Percentiles rank a stretch among this genome's conserved stretches.
Evolutionary conservation across 2,797 vertebrate species (phyloP).

Genomic region (Margarornis squamiger): DNA sequence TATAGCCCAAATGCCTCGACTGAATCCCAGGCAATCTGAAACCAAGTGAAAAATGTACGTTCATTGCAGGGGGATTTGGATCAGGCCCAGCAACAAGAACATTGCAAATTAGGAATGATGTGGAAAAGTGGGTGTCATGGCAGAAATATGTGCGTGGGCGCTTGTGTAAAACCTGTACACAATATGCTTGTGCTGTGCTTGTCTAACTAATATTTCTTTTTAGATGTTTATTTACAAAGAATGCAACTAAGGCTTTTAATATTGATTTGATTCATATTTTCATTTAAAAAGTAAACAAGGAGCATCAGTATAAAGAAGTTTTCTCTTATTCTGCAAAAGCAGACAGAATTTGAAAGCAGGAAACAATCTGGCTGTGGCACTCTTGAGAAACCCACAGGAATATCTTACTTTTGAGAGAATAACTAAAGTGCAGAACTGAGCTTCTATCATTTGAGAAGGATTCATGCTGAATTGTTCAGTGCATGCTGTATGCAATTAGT

Average conservation of each 20-base stretch:
- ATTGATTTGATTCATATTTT: background rate
- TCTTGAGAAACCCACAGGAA: background rate
- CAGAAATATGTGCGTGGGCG: slow-evolving; percentile 39
- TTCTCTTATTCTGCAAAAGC: background rate
- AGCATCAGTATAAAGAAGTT: background rate
- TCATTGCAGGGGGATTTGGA: slow-evolving; percentile 45
- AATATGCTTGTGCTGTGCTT: background rate
- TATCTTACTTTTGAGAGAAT: background rate
- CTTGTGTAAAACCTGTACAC: slow-evolving; percentile 23
- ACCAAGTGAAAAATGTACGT: background rate
- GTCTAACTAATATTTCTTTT: background rate
- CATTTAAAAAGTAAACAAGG: background rate
- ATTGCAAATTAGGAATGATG: slow-evolving; percentile 50
- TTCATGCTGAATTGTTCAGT: background rate
- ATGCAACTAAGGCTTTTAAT: background rate
- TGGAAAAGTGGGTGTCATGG: slow-evolving; percentile 46
- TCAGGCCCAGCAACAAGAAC: slow-evolving; percentile 24
- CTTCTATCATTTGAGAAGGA: background rate
- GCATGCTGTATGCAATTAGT: background rate
- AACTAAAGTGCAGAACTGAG: background rate
- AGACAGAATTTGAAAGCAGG: background rate
- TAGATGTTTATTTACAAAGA: background rate
- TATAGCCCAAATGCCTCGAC: background rate
- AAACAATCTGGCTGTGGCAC: background rate
- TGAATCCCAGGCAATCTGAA: slow-evolving; percentile 46